Evolutionary conservation across 2,888 invertebrate species (phyloP).

Genomic region (Pinctada fucata): DNA sequence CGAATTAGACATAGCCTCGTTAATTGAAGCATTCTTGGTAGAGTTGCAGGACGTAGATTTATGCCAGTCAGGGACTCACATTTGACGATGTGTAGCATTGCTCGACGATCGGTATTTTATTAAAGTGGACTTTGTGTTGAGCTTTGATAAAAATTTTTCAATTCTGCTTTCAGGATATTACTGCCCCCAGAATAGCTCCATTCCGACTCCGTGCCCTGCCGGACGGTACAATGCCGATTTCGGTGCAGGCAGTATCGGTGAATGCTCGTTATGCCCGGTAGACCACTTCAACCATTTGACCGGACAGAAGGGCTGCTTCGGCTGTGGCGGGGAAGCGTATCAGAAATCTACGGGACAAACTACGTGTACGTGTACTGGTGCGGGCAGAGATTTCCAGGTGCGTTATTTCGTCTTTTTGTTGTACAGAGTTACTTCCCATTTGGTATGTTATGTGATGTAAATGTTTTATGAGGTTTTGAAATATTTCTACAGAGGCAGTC

Average conservation of each 20-base stretch:
- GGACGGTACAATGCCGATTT: slow-evolving; percentile 62
- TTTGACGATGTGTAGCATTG: too few species aligned
- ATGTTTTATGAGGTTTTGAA: not conserved
- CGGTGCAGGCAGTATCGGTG: slow-evolving; percentile 49
- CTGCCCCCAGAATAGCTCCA: slow-evolving; percentile 67
- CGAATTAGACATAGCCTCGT: too few species aligned
- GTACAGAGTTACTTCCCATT: too few species aligned
- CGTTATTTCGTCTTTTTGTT: too few species aligned
- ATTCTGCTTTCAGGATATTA: slow-evolving; percentile 75
- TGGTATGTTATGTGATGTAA: too few species aligned
- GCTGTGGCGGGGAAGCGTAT: slow-evolving; percentile 68
- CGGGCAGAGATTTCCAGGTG: slow-evolving; percentile 74
- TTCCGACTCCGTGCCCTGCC: slow-evolving; percentile 66
- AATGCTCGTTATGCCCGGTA: slow-evolving; percentile 65
- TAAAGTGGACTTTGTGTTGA: not conserved
- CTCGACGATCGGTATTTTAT: too few species aligned
- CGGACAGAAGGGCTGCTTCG: slow-evolving; percentile 68
- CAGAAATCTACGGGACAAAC: slow-evolving; percentile 63
- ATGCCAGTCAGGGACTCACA: too few species aligned
- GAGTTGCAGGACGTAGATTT: too few species aligned
- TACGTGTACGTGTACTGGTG: slow-evolving; percentile 68
- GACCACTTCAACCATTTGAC: slow-evolving; percentile 68
- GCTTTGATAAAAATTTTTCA: too few species aligned
- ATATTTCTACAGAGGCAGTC: not conserved
- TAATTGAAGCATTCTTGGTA: too few species aligned